Evolutionary conservation across 2,888 invertebrate genomes (phyloP), one percentile per base, ranked within the genome.

Genomic region (Quadroppia sp.): DNA sequence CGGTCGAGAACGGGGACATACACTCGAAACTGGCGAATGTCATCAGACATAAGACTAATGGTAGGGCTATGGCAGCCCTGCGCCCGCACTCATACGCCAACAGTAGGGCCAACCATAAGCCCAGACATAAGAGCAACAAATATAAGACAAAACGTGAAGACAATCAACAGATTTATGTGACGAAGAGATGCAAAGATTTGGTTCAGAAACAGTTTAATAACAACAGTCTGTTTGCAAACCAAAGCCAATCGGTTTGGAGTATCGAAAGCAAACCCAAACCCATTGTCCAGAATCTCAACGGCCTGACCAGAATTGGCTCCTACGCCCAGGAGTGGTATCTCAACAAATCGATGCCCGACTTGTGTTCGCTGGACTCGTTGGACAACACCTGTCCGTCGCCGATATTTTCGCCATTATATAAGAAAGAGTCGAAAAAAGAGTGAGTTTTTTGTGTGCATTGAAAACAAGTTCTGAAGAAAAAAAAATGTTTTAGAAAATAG

Each of bases 171-270:
- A 30, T 32, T 6, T 61, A 61, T 61, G 59, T 61, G 17, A n/a
- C 59, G 15, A 17, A 25, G 25, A 30, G 32, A 1, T 17, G 17
- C n/a, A 61, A n/a, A 61, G 59, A 61, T 61, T 30, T 61, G 17
- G 32, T n/a, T 32, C 30, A 61, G 6, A 61, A 30, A 67, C 20
- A 40, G 42, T 42, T 40, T 53, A 13, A 28, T 20, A 4, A 6
- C 11, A 64, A 64, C 30, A 64, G 9, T 67, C 7, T 67, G 67
- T 67, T 42, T 40, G 67, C 20, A 30, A 67, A 20, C 42, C 67
- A 36, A n/a, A 67, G 67, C 42, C 67, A 67, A 42, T 67, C 67
- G 42, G 67, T 67, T 67, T 67, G 67, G 67, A 67, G 67, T 67
- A 67, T 67, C 42, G 67, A 67, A 20, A 61, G 32, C 32, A 61